These are phyloP conservation scores for Campoplex nolae DNA, from an alignment of 2,888 invertebrate species.

Conservation along the genomic window DNA sequence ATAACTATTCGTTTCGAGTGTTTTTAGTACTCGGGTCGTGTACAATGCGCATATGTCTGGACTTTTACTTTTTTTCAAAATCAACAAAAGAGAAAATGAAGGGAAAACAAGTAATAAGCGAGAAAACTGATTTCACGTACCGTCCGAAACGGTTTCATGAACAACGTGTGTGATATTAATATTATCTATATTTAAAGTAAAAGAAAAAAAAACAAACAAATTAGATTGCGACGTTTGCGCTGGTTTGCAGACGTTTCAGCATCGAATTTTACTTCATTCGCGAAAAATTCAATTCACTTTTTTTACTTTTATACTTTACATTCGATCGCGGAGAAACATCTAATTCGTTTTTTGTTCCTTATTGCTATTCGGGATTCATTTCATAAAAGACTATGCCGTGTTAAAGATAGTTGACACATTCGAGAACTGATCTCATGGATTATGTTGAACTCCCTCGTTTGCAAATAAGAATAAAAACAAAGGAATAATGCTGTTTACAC, in stretches of 20 bases:
- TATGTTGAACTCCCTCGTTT: conserved; percentile 65
- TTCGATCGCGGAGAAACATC: conserved; percentile 2
- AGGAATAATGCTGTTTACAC: background rate
- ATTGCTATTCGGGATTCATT: background rate
- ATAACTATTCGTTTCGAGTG: background rate
- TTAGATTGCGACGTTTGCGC: conserved; percentile 69
- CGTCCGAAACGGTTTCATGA: conserved; percentile 70
- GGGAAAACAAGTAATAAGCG: conserved; percentile 10
- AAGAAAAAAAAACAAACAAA: conserved; percentile 64
- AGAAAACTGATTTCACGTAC: conserved; percentile 70
- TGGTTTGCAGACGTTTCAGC: conserved; percentile 77
- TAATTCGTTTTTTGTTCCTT: conserved; percentile 4
- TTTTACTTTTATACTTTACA: conserved; percentile 20
- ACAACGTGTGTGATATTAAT: conserved; percentile 75
- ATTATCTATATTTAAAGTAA: conserved; percentile 41
- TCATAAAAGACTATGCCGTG: background rate
- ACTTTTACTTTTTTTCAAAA: background rate
- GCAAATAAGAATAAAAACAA: background rate
- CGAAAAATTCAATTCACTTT: conserved; percentile 31
- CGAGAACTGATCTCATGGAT: conserved; percentile 70
- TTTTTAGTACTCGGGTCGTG: background rate
- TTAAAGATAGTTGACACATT: conserved; percentile 65
- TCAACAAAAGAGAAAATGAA: background rate
- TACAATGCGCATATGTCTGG: background rate
- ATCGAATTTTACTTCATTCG: conserved; percentile 46